Evolutionary conservation across 2,797 vertebrate genomes (phyloP).

Genomic region (Rhynchotus rufescens): DNA sequence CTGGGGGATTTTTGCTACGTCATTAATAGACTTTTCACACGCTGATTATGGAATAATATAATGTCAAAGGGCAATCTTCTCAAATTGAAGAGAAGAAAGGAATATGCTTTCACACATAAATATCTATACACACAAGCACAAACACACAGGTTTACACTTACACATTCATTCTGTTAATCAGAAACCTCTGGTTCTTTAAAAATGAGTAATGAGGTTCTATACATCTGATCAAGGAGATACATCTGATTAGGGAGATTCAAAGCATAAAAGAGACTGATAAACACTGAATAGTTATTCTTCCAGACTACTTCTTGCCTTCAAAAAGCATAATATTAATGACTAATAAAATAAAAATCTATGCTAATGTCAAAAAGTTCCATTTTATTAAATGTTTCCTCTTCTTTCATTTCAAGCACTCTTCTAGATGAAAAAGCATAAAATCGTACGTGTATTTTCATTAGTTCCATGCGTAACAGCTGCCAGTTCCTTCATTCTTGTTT

Average conservation of each 20-base stretch:
- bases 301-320: not conserved
- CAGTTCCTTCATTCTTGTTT: not conserved
- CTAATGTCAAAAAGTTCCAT: not conserved
- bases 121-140: not conserved
- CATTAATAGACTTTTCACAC: not conserved
- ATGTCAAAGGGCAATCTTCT: not conserved
- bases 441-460: not conserved
- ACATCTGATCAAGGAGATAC: not conserved
- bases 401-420: not conserved
- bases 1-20: not conserved
- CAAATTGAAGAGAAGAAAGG: not conserved
- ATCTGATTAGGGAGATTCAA: not conserved
- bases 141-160: not conserved
- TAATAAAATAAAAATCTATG: constrained; percentile 10
- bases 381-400: not conserved
- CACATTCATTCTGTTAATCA: not conserved
- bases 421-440: not conserved
- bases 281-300: not conserved
- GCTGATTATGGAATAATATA: not conserved
- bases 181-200: not conserved
- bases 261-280: not conserved
- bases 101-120: not conserved
- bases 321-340: not conserved
- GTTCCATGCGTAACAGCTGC: not conserved
- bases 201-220: not conserved